A percentile compares a stretch with the other conserved stretches of the same genome.
Conservation (phyloP, 2,113 vertebrate genomes). For the Gorsachius goisagi region DNA sequence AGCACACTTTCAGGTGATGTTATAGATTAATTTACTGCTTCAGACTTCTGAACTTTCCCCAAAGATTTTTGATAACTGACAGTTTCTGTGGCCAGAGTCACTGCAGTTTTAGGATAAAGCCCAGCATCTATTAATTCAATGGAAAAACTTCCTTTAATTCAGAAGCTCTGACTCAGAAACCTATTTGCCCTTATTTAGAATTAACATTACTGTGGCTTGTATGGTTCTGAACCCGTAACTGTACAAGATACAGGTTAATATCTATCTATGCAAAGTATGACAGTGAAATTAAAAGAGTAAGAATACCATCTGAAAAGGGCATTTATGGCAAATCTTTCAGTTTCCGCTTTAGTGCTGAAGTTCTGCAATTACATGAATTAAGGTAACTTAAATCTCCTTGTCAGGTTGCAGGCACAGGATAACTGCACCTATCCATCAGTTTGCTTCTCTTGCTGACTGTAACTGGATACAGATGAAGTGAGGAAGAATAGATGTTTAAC, state of each 20-base stretch:
- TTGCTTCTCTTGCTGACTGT: not conserved
- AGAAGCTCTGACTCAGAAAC: not conserved
- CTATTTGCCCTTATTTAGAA: not conserved
- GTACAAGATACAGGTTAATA: not conserved
- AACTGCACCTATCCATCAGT: not conserved
- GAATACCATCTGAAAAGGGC: not conserved
- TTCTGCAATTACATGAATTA: not conserved
- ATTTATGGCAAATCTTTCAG: not conserved
- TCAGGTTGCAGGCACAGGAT: not conserved
- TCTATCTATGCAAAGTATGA: not conserved
- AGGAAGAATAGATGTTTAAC: not conserved
- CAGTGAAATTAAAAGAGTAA: not conserved
- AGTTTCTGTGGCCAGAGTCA: not conserved
- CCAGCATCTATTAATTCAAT: not conserved
- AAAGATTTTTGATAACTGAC: not conserved
- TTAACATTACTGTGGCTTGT: not conserved
- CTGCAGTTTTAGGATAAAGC: not conserved
- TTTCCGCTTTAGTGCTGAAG: not conserved
- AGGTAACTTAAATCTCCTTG: not conserved
- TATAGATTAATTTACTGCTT: not conserved
- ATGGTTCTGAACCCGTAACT: not conserved
- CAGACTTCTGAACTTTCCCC: not conserved
- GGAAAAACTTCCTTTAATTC: not conserved
- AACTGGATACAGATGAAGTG: not conserved
- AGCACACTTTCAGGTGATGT: not conserved